Base-by-base conservation (phyloP, 2,797 vertebrate species). In the Thamnophis elegans region DNA sequence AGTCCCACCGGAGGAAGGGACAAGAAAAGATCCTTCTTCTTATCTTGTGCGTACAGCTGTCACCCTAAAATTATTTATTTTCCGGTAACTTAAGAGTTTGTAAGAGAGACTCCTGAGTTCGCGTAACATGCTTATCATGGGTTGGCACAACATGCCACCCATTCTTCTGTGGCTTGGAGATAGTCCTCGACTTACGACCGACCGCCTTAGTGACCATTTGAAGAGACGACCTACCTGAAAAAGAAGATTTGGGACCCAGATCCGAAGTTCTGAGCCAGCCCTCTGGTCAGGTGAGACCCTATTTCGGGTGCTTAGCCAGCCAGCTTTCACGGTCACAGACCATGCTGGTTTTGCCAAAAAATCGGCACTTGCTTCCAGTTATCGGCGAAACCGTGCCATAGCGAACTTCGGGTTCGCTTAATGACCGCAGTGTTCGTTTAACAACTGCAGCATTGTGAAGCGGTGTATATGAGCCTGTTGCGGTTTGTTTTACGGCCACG, bases 391-490 rank as follows among this genome's bases (percentile, higher is more conserved):
- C n/a, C 0, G 1, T 28, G 60, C 60, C 60, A 18, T 68, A 32
- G n/a, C 5, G 0, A 68, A 68, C n/a, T 1, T 16, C 32, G n/a
- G n/a, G 14, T 12, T 68, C 32, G n/a, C 14, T 32, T 68, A 68
- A 32, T 0, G 14, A 68, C n/a, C 0, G 2, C 14, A 0, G n/a
- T 32, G 65, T 32, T 68, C 14, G 3, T 32, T 68, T 68, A 32
- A 68, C 13, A 68, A 7, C n/a, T 8, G n/a, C 65, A 32, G 14
- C 6, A 5, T 62, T 28, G 25, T 62, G 26, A 62, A 28, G 26
- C 0, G 22, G 1, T 62, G 0, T 62, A 62, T 62, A 62, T 28
- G 62, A 28, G 60, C 28, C 10, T 62, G 28, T 28, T 26, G 60
- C 60, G 12, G 12, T 32, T 68, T 68, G n/a, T 68, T 68, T 32